These are phyloP conservation scores for Prionace glauca DNA, from an alignment of 2,797 vertebrate species.

Conservation along the genomic window DNA sequence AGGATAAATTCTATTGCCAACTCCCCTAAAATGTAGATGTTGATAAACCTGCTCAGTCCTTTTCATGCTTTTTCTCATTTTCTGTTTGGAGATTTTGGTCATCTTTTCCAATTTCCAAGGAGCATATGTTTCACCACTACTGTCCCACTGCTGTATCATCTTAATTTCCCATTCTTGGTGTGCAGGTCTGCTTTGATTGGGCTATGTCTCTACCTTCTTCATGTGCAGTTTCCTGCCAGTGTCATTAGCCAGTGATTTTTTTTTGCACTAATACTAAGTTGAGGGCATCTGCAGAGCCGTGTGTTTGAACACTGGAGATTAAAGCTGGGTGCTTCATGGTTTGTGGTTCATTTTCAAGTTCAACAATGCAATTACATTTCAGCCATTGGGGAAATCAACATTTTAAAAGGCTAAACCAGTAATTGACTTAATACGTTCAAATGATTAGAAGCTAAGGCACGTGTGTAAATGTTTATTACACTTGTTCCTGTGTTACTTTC, in stretches of 20 bases:
- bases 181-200: not conserved
- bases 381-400: slow-evolving; percentile 24
- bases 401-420: not conserved
- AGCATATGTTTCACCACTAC: not conserved
- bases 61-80: not conserved
- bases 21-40: not conserved
- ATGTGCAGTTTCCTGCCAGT: not conserved
- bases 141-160: not conserved
- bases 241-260: not conserved
- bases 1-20: not conserved
- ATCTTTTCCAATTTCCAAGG: not conserved
- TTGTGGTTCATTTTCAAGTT: not conserved
- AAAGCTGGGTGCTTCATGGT: not conserved
- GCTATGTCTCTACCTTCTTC: not conserved
- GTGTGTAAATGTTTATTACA: not conserved
- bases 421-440: not conserved
- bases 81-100: not conserved
- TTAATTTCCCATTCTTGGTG: not conserved
- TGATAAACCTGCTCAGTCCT: not conserved
- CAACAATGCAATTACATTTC: not conserved
- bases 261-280: not conserved
- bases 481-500: not conserved
- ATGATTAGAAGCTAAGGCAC: not conserved
- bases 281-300: not conserved
- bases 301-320: not conserved